Evolutionary conservation across 2,888 invertebrate species (phyloP).

Genomic region (Apoda limacodes): DNA sequence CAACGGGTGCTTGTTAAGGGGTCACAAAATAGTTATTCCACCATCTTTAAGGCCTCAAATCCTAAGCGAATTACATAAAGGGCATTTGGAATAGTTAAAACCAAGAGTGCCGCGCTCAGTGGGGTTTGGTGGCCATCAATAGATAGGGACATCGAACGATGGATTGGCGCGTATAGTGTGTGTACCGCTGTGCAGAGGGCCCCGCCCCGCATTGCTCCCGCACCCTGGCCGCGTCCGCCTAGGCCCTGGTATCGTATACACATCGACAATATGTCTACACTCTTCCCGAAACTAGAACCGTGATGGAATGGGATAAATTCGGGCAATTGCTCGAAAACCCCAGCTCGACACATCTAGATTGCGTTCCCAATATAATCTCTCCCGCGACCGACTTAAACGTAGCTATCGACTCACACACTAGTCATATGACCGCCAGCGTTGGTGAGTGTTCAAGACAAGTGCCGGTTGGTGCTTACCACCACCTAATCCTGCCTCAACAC

Average conservation of each 20-base stretch:
- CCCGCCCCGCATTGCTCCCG: no score
- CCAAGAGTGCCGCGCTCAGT: conserved; percentile 8
- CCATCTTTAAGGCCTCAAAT: background rate
- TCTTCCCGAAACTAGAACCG: no score
- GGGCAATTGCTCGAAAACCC: no score
- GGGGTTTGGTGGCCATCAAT: conserved; percentile 9
- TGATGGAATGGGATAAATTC: no score
- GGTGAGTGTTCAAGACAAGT: no score
- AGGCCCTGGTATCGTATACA: conserved; percentile 11
- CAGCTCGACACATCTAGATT: no score
- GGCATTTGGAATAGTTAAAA: conserved; percentile 14
- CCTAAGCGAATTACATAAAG: conserved; percentile 9
- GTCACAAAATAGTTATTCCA: conserved; percentile 6
- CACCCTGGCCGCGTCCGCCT: conserved; percentile 11
- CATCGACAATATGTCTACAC: conserved; percentile 19
- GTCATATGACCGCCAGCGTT: no score
- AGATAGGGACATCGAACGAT: conserved; percentile 10
- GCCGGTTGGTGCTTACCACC: no score
- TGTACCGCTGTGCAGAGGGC: conserved; percentile 2
- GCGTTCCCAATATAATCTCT: no score
- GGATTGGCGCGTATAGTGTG: conserved; percentile 4
- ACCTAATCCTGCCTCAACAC: no score
- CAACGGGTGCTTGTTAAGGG: conserved; percentile 11
- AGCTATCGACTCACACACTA: no score
- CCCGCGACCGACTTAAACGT: no score